Evolutionary conservation across 2,888 invertebrate genomes (phyloP).

Genomic region (Schrankia costaestrigalis): DNA sequence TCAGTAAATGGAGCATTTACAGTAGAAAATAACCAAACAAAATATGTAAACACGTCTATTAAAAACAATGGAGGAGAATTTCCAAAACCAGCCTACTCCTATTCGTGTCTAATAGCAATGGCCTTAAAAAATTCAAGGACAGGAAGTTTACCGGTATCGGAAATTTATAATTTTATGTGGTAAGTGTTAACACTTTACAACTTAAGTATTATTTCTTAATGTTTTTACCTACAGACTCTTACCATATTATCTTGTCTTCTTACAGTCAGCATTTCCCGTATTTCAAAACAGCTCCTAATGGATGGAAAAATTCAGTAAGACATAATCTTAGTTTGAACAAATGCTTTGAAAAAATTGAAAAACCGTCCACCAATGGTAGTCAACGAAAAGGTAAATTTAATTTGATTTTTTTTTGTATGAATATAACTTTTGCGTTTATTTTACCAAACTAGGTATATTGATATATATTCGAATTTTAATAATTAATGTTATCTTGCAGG

Average conservation of each 20-base stretch:
- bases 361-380: constrained; percentile 92
- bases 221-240: background rate
- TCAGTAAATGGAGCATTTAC: constrained; percentile 64
- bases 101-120: constrained; percentile 98
- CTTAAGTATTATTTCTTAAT: constrained; percentile 1
- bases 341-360: constrained; percentile 99
- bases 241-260: no score
- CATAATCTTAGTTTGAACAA: constrained; percentile 98
- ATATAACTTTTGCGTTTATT: background rate
- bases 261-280: constrained; percentile 98
- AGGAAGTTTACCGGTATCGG: constrained; percentile 97
- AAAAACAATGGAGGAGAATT: constrained; percentile 83
- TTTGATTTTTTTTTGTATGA: background rate
- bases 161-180: constrained; percentile 99
- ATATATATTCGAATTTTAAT: no score
- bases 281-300: constrained; percentile 98
- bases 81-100: constrained; percentile 98
- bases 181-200: constrained; percentile 69
- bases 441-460: background rate
- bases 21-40: constrained; percentile 65
- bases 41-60: constrained; percentile 60
- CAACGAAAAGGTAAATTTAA: constrained; percentile 84
- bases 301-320: constrained; percentile 99
- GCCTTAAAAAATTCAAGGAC: constrained; percentile 97
- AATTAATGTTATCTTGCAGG: constrained; percentile 73